Base-by-base conservation (phyloP, 2,113 vertebrate genomes). In the Anser cygnoides region DNA sequence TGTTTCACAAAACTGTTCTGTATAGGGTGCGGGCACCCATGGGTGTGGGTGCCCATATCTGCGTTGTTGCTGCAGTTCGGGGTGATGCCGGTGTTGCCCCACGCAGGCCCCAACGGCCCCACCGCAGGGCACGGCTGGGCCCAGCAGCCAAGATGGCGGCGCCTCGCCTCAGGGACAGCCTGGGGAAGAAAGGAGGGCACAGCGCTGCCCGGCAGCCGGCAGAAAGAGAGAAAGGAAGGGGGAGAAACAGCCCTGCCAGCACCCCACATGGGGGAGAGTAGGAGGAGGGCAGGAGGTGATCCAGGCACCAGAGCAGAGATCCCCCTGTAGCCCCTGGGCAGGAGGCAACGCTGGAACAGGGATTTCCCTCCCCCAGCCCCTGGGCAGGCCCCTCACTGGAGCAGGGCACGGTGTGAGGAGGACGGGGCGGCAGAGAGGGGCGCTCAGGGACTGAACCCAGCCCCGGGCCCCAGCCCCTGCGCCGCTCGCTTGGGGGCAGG, bases 401-500 rank as follows among this genome's bases (percentile, higher is more conserved):
- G 39, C 54, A 5, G 54, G 4, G 26, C 21, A 5, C 2, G 4
- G 44, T 0, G 2, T 26, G 22, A 22, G 41, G 33, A 33, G 33
- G 31, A 14, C 18, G 19, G 4, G 15, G 23, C 4, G 1, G 3
- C 14, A 28, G 21, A 26, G 37, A 25, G 23, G 17, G 20, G 35
- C 3, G 46, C 18, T 3, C 2, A 0, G 2, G 33, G 41, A 2
- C 15, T 29, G 41, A 4, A 3, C 0, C 1, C 28, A n/a, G n/a
- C 3, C 3, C 23, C 0, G 0, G 4, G 14, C 18, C 14, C 26
- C 11, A 7, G 22, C 5, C 3, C 13, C 41, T 54, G 55, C 0
- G 0, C 10, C 4, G 5, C 43, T 14, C 2, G 3, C 37, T 14
- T 2, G 0, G 6, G 4, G 2, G 3, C 6, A 49, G 12, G 19